Percentiles rank a stretch among this genome's conserved stretches.
Evolutionary conservation across 1,140 invertebrate genomes (phyloP).

Genomic region (Tyrophagus putrescentiae): DNA sequence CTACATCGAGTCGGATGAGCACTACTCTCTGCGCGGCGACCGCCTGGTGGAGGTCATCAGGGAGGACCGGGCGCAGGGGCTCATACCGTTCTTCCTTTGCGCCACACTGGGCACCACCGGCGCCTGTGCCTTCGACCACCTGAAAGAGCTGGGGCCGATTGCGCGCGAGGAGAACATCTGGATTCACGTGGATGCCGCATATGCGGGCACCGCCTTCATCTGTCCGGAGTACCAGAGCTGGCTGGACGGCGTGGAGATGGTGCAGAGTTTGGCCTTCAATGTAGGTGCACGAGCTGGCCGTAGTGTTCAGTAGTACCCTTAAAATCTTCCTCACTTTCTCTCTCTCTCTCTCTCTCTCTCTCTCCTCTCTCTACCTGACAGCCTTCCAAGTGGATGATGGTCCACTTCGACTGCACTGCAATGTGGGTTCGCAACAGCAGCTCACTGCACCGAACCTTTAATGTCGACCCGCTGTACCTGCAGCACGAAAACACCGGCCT

Average conservation of each 20-base stretch:
- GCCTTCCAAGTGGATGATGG: constrained; percentile 91
- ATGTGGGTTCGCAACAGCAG: constrained; percentile 78
- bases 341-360: no score
- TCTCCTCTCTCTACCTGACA: no score
- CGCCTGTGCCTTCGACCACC: constrained; percentile 76
- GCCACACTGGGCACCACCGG: constrained; percentile 81
- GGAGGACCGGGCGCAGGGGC: constrained; percentile 57
- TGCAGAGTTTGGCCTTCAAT: constrained; percentile 86
- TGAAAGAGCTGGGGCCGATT: constrained; percentile 62
- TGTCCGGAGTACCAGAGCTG: constrained; percentile 80
- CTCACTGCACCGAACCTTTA: constrained; percentile 74
- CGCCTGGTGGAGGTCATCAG: constrained; percentile 27
- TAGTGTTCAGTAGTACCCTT: no score
- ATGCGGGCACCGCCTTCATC: constrained; percentile 76
- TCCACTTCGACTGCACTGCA: constrained; percentile 87
- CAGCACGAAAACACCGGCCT: constrained; percentile 89
- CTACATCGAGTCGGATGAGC: constrained; percentile 28
- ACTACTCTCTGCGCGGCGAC: constrained; percentile 26
- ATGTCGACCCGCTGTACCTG: constrained; percentile 93
- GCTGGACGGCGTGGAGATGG: constrained; percentile 70
- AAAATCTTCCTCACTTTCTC: no score
- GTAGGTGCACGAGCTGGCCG: no score
- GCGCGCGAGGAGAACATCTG: constrained; percentile 58
- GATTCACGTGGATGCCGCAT: constrained; percentile 77
- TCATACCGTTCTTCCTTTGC: constrained; percentile 75